These are phyloP conservation scores for Microplitis deprimator DNA, from an alignment of 2,888 invertebrate species.

Conservation along the genomic window DNA sequence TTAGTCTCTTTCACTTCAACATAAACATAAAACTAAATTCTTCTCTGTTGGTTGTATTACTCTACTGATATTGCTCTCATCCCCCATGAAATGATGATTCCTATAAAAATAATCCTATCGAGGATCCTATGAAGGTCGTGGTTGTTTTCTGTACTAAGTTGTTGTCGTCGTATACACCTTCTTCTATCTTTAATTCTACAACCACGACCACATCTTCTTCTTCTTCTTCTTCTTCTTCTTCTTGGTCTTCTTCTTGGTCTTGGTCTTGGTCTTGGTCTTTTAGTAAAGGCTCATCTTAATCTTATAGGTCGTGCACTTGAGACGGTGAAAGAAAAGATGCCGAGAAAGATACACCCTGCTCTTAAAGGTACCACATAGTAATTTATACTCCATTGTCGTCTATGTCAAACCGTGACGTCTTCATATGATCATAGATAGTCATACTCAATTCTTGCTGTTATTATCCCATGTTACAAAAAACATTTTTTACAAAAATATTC, in stretches of 20 bases:
- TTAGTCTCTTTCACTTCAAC: slow-evolving; percentile 45
- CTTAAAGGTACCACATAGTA: slow-evolving; percentile 55
- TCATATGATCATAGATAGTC: slow-evolving; percentile 50
- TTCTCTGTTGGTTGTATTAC: slow-evolving; percentile 5
- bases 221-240: slow-evolving; percentile 6
- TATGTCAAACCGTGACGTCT: slow-evolving; percentile 64
- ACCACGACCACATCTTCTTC: not conserved
- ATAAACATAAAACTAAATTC: not conserved
- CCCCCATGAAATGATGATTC: slow-evolving; percentile 5
- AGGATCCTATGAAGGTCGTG: slow-evolving; percentile 25
- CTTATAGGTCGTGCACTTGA: slow-evolving; percentile 18
- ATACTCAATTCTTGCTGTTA: slow-evolving; percentile 2
- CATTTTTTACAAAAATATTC: not conserved
- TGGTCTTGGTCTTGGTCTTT: slow-evolving; percentile 1
- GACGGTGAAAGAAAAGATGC: slow-evolving; percentile 34
- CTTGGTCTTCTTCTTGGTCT: slow-evolving; percentile 15
- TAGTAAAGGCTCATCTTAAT: slow-evolving; percentile 17
- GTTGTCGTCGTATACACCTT: slow-evolving; percentile 14
- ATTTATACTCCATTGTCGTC: slow-evolving; percentile 64
- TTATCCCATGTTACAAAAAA: not conserved
- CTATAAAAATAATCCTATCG: slow-evolving; percentile 22
- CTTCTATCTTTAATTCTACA: slow-evolving; percentile 11
- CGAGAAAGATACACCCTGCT: slow-evolving; percentile 46
- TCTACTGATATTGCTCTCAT: slow-evolving; percentile 16
- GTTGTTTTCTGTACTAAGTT: slow-evolving; percentile 22